Percentiles rank a stretch among this genome's conserved stretches.
These are phyloP conservation scores for Listronotus bonariensis DNA, from an alignment of 1,140 invertebrate species.

Conservation along the genomic window DNA sequence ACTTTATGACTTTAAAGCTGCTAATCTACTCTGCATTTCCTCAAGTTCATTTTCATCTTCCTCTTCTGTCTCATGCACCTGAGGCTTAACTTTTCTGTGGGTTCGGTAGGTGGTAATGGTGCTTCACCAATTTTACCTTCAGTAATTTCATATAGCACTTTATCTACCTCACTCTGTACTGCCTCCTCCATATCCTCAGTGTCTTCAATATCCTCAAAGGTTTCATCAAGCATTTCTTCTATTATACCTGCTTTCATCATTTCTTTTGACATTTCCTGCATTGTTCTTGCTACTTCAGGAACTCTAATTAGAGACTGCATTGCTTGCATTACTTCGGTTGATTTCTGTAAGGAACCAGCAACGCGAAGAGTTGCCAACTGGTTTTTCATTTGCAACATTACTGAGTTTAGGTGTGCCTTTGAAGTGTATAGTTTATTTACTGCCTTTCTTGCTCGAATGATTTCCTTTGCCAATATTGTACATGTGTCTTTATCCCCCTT, in stretches of 20 bases:
- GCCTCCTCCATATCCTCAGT: slow-evolving; percentile 92
- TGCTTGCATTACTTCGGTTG: slow-evolving; percentile 81
- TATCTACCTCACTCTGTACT: slow-evolving; percentile 63
- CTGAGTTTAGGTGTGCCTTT: slow-evolving; percentile 97
- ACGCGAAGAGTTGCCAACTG: slow-evolving; percentile 68
- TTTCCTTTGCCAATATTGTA: slow-evolving; percentile 92
- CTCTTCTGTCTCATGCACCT: slow-evolving; percentile 60
- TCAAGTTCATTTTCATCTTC: slow-evolving; percentile 80
- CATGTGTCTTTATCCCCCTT: slow-evolving; percentile 96
- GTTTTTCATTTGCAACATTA: slow-evolving; percentile 97
- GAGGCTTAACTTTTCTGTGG: slow-evolving; percentile 61
- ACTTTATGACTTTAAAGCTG: slow-evolving; percentile 78
- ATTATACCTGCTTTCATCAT: slow-evolving; percentile 99
- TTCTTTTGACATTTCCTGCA: slow-evolving; percentile 97
- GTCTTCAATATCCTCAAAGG: slow-evolving; percentile 89
- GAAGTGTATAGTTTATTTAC: slow-evolving; percentile 91
- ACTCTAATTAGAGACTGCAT: slow-evolving; percentile 92
- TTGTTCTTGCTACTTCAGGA: slow-evolving; percentile 92
- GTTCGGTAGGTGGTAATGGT: slow-evolving; percentile 73
- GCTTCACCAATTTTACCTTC: slow-evolving; percentile 80
- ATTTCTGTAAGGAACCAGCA: slow-evolving; percentile 53
- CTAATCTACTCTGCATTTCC: slow-evolving; percentile 83
- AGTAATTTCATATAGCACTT: slow-evolving; percentile 48
- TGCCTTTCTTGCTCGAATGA: slow-evolving; percentile 88
- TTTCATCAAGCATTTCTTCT: slow-evolving; percentile 99